phyloP scores from a whole-genome alignment of 2,888 invertebrate genomes.

The Heteromurus nitidus region DNA sequence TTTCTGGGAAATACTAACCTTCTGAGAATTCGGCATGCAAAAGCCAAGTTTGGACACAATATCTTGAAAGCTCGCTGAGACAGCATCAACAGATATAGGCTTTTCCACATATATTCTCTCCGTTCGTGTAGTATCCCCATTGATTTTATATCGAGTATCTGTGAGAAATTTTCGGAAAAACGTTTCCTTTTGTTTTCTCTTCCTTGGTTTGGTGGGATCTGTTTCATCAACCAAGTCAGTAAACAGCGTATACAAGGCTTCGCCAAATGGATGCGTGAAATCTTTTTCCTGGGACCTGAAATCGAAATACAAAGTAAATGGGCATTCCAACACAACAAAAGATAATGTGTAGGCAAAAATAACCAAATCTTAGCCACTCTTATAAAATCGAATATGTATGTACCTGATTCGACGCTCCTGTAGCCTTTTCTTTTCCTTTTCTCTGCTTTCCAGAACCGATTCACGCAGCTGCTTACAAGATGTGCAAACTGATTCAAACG shows the following conservation, averaged over 20 bases:
- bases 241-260: conserved; percentile 67
- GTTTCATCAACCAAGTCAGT: conserved; percentile 65
- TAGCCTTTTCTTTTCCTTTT: conserved; percentile 56
- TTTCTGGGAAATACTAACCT: too few species aligned
- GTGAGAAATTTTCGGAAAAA: conserved; percentile 54
- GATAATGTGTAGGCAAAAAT: too few species aligned
- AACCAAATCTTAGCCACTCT: too few species aligned
- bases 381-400: background rate
- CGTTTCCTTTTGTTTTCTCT: conserved; percentile 50
- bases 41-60: conserved; percentile 63
- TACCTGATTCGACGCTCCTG: conserved; percentile 29
- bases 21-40: conserved; percentile 36
- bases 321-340: too few species aligned
- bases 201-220: conserved; percentile 45
- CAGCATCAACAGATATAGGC: conserved; percentile 49
- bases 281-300: conserved; percentile 59
- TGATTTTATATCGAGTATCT: conserved; percentile 42
- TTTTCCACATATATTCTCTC: conserved; percentile 55
- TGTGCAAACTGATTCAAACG: conserved; percentile 62
- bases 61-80: conserved; percentile 63
- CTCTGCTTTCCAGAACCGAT: conserved; percentile 60
- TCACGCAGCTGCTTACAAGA: conserved; percentile 64
- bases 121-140: conserved; percentile 47
- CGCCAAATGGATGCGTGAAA: conserved; percentile 68
- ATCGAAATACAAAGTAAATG: too few species aligned